phyloP scores from a whole-genome alignment of 2,113 vertebrate genomes.

The Okapia johnstoni region DNA sequence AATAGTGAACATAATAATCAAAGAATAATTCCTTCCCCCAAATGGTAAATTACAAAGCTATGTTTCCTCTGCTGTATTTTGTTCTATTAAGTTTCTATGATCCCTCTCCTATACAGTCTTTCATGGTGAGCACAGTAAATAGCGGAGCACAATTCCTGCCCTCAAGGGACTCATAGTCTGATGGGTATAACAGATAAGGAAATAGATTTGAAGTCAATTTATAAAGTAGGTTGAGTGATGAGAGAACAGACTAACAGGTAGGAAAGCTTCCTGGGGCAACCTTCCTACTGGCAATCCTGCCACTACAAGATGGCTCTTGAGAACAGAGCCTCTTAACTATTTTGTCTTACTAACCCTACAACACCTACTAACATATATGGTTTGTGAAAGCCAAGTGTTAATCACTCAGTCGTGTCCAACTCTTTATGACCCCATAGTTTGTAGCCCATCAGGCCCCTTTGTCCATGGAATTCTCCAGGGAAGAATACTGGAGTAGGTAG shows the following conservation, averaged over 20 bases:
- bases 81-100: not conserved
- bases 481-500: not conserved
- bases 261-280: not conserved
- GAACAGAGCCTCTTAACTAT: not conserved
- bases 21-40: not conserved
- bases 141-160: not conserved
- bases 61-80: not conserved
- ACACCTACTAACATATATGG: not conserved
- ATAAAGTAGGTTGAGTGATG: not conserved
- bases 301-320: not conserved
- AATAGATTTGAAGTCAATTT: not conserved
- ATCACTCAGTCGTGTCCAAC: not conserved
- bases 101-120: not conserved
- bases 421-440: not conserved
- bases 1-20: not conserved
- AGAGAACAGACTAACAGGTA: not conserved
- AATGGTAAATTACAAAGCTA: not conserved
- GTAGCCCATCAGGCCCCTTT: not conserved
- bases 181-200: not conserved
- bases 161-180: not conserved
- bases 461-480: not conserved
- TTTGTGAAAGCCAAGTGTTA: not conserved
- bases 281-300: not conserved
- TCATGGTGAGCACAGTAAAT: not conserved
- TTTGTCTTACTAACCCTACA: not conserved